Conservation (phyloP, 1,140 invertebrate species). For the Pogonognathellus flavescens region DNA sequence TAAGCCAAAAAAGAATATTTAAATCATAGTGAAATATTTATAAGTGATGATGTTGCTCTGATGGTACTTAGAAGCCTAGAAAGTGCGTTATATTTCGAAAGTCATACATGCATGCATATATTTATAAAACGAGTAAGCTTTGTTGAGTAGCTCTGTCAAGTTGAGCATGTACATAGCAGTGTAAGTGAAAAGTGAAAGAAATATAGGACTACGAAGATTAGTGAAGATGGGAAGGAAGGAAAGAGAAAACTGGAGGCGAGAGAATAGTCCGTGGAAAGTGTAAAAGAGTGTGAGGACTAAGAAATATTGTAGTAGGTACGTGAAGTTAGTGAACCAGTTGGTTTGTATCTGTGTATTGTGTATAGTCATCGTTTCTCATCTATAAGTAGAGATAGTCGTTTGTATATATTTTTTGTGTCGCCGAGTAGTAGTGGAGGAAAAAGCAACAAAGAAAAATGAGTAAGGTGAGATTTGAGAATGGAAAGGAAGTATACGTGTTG, state of each 20-base stretch:
- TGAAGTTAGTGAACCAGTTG: not conserved
- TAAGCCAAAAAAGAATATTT: constrained; percentile 17
- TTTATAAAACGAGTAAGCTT: not conserved
- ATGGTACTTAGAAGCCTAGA: not conserved
- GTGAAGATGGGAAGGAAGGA: not conserved
- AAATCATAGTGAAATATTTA: constrained; percentile 10
- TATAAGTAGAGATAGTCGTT: too few species aligned
- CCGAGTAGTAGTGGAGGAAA: not conserved
- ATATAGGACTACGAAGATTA: constrained; percentile 1
- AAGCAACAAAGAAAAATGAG: constrained; percentile 45
- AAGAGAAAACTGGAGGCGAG: constrained; percentile 6
- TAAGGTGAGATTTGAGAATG: constrained; percentile 19
- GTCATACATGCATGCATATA: not conserved
- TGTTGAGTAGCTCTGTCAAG: not conserved
- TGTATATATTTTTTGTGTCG: constrained; percentile 1
- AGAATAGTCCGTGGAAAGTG: not conserved
- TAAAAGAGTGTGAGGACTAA: not conserved
- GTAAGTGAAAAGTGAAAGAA: not conserved
- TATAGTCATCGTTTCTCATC: too few species aligned
- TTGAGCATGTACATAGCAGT: not conserved
- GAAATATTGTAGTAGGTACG: too few species aligned
- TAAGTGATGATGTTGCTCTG: not conserved
- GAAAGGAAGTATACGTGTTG: not conserved
- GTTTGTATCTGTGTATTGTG: not conserved
- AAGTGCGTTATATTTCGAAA: not conserved